Base-by-base conservation (phyloP, 2,888 invertebrate genomes). In the Spilarctia lutea region DNA sequence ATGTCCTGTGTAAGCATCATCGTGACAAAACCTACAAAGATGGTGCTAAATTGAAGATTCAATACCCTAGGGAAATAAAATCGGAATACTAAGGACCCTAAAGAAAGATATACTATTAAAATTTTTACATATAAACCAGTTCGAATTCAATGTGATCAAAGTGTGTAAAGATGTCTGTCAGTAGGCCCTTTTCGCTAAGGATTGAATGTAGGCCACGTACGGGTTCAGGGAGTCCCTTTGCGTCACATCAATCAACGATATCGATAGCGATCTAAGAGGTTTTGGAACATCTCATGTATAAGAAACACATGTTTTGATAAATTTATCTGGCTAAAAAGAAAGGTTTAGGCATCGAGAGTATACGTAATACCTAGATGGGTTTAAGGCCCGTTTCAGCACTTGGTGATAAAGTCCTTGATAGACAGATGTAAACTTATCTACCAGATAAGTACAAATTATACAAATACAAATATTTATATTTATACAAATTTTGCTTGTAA, bases 211-310 rank as follows among this genome's bases (percentile, higher is more conserved):
- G 70, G 67, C n/a, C 33, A 35, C 56, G 74, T n/a, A 33, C 4
- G 74, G 74, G 42, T 11, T 70, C 52, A 42, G 63, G 65, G 69
- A 73, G 60, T 84, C 83, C 83, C 83, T 68, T 72, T 72, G 75
- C 65, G 66, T 68, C 77, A 33, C 83, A 82, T 82, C 83, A 82
- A 82, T 82, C 82, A 82, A 52, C 24, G 75, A 75, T 77, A 82
- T 80, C 77, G 77, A 79, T 79, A 60, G 71, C 24, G 45, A 65
- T 76, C 75, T 77, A 68, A 69, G 65, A 74, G 65, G 65, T 56
- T 56, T 66, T n/a, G 63, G n/a, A 48, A 69, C 63, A 27, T 27
- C 48, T 63, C 30, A 63, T 63, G 65, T 33, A 20, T 27, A 24
- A 24, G 45, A 20, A 63, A 56, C 56, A 33, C n/a, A 69, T 52